Evolutionary conservation across 2,888 invertebrate genomes (phyloP).

Genomic region (Harmothoe impar): DNA sequence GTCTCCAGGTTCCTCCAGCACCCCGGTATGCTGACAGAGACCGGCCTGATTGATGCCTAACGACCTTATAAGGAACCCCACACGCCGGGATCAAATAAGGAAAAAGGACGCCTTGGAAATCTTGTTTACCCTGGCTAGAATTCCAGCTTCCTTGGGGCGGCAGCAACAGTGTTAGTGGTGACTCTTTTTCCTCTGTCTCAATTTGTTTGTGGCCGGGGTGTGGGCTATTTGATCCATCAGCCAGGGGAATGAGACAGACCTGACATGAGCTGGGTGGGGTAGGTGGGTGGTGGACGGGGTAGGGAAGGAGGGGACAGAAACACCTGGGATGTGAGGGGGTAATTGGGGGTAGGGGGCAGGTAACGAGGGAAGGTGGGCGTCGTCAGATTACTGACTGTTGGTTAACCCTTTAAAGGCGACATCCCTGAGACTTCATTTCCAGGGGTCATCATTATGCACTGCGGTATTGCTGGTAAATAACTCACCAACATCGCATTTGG

Average conservation of each 20-base stretch:
- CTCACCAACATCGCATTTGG: too few species aligned
- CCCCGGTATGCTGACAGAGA: background rate
- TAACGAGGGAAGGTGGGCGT: too few species aligned
- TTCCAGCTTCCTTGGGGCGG: background rate
- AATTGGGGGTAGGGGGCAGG: too few species aligned
- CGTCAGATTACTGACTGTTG: too few species aligned
- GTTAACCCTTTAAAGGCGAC: too few species aligned
- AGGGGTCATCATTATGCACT: too few species aligned
- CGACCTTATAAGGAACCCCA: background rate
- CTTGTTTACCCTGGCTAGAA: background rate
- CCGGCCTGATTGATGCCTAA: background rate
- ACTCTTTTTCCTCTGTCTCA: background rate
- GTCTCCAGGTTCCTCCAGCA: background rate
- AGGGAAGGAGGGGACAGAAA: background rate
- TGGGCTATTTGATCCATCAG: background rate
- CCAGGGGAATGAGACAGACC: background rate
- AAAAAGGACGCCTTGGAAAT: constrained; percentile 19
- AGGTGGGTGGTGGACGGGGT: background rate
- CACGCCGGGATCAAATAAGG: constrained; percentile 5
- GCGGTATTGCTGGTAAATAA: too few species aligned
- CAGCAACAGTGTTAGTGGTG: background rate
- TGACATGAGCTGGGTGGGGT: background rate
- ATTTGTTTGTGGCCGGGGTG: background rate
- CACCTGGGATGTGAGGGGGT: background rate
- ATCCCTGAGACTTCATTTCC: too few species aligned